Conservation (phyloP, 2,113 vertebrate genomes). For the Tautogolabrus adspersus region DNA sequence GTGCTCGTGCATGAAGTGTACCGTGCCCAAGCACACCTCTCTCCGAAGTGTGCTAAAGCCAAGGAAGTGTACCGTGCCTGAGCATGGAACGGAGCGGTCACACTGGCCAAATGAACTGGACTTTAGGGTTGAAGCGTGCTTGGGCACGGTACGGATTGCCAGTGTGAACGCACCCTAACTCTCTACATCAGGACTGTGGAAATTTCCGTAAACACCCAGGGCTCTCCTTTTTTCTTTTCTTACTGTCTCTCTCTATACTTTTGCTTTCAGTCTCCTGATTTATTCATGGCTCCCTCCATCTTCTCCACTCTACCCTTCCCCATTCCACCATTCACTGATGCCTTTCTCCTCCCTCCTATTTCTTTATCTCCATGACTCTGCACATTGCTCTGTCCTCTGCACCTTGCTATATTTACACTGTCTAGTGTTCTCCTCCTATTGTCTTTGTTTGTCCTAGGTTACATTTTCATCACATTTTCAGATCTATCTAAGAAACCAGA, state of each 20-base stretch:
- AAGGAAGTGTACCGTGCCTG: no score
- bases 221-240: background rate
- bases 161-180: no score
- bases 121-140: no score
- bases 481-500: background rate
- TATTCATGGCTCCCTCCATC: background rate
- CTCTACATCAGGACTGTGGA: background rate
- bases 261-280: background rate
- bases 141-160: no score
- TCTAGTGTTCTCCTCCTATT: background rate
- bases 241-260: background rate
- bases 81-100: no score
- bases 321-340: background rate
- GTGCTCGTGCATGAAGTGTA: no score
- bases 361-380: background rate
- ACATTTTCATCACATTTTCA: background rate
- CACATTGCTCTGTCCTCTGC: background rate
- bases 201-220: background rate
- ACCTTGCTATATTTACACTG: background rate
- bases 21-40: no score
- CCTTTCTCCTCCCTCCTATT: background rate
- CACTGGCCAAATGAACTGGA: no score
- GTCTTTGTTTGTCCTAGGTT: background rate
- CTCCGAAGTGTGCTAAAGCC: no score
- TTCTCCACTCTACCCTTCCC: background rate